Evolutionary conservation across 2,113 vertebrate genomes (phyloP), one percentile per base, ranked within the genome.

Genomic region (Labrus mixtus): DNA sequence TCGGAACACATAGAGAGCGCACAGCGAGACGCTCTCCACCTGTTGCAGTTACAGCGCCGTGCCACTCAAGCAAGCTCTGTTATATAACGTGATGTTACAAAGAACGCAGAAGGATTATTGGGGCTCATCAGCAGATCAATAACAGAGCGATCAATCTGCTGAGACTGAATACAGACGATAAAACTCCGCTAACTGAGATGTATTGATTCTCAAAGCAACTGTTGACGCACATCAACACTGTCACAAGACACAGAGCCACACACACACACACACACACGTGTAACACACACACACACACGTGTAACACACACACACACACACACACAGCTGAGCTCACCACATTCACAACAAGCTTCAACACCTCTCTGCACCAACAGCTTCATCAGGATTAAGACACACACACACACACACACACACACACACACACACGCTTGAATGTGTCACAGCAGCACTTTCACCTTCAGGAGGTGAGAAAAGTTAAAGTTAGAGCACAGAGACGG

Each of bases 311-410:
- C 22, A 41, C 22, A 3, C 41, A n/a, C 48, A 13, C 67, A 61
- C 56, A 57, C 56, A 57, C 39, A 50, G n/a, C 72, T 58, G 36
- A 23, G 55, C 68, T 76, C 69, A 46, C 65, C 73, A 76, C 68
- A 77, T 85, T 72, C 80, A 73, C 85, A 76, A 79, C 72, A 78
- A 68, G 80, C 68, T 61, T 84, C 81, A 78, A 85, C 84, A 86
- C 82, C 85, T 90, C 72, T 79, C 69, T 74, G 73, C 82, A 68
- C 29, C 57, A 6, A 73, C 39, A 10, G 60, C 77, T 87, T 85
- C 37, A 81, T 86, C 75, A 23, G 46, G 69, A 87, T 78, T 78
- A 64, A 70, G n/a, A 74, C 43, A 46, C 53, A 55, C 36, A 29
- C 36, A 45, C 48, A 61, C 68, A 23, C 37, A 67, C 22, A 68